Evolutionary conservation across 2,888 invertebrate genomes (phyloP).

Genomic region (Lithophane leautieri): DNA sequence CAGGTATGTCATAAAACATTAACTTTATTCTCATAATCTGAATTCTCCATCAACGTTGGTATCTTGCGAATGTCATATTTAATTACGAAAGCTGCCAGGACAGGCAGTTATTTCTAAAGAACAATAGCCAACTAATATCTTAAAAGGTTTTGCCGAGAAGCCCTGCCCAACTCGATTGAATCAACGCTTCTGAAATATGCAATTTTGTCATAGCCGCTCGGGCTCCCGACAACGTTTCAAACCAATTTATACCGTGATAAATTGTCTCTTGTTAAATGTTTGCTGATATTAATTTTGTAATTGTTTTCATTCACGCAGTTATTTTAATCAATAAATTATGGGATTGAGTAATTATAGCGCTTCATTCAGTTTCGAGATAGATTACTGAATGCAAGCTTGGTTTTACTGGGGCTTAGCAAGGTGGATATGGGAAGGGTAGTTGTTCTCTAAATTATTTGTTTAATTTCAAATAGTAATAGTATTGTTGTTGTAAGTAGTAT

Average conservation of each 20-base stretch:
- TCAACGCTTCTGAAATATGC: conserved; percentile 55
- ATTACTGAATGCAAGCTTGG: neutral
- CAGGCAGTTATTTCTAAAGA: conserved; percentile 56
- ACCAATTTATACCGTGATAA: conserved; percentile 32
- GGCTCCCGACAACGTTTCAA: conserved; percentile 13
- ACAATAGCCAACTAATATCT: conserved; percentile 67
- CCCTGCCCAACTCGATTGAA: conserved; percentile 58
- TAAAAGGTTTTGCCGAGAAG: conserved; percentile 65
- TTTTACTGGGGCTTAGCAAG: neutral
- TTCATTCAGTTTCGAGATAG: neutral
- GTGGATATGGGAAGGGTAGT: neutral
- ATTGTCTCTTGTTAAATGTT: conserved; percentile 11
- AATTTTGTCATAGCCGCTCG: conserved; percentile 32
- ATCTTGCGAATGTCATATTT: conserved; percentile 58
- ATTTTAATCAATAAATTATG: neutral
- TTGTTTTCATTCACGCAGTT: neutral
- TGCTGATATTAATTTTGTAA: neutral
- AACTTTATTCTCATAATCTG: conserved; percentile 17
- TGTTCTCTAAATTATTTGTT: neutral
- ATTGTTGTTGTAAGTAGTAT: too few relatives aligned
- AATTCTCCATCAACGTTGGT: conserved; percentile 26
- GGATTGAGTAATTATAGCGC: neutral
- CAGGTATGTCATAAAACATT: neutral
- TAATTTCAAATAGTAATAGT: too few relatives aligned
- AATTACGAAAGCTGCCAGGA: conserved; percentile 58